Base-by-base conservation (phyloP, 2,113 vertebrate species). In the Eudyptes chrysolophus region DNA sequence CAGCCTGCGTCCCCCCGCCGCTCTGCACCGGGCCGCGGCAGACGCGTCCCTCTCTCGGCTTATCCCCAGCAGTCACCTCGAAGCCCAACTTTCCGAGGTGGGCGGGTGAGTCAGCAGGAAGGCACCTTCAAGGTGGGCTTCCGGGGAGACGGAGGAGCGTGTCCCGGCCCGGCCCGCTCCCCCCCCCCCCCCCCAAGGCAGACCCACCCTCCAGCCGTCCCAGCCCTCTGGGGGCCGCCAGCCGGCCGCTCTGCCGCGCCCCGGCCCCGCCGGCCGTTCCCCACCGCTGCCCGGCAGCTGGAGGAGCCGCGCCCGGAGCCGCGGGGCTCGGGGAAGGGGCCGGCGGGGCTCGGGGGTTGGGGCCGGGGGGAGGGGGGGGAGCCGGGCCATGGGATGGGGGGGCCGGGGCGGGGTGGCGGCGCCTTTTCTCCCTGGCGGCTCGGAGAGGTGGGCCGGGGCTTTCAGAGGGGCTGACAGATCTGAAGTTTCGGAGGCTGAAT, bases 401-500 rank as follows among this genome's bases (percentile, higher is more conserved):
- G 51, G 48, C 11, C n/a, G 32, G 24, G 36, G 54, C 9, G 36
- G 71, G 66, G 64, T 40, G 61, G 70, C 52, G 89, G 84, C 60
- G 61, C 65, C 96, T 98, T 97, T 97, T 98, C 97, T 68, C 68
- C 93, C 87, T 52, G 96, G 85, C 65, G 32, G 88, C 90, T 95
- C 90, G 72, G 94, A 93, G 98, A 98, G 96, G 97, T 98, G 96
- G 97, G 95, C 90, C 60, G 79, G 79, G 84, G 86, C 97, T 98
- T 97, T 97, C 97, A 98, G 98, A 94, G 75, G 87, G 93, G 75
- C 92, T 97, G 96, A 92, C 92, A 98, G 98, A 98, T 98, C 97
- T 98, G 98, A 98, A 98, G 98, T 98, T 98, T 97, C 76, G 97
- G 93, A 93, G 95, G 74, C 96, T 94, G 97, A 98, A 98, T 98